Evolutionary conservation across 30 jellyfish, hydroid and myxozoan species (phyloP), one percentile per base, ranked within the genome.

Genomic region (Pelagia noctiluca): DNA sequence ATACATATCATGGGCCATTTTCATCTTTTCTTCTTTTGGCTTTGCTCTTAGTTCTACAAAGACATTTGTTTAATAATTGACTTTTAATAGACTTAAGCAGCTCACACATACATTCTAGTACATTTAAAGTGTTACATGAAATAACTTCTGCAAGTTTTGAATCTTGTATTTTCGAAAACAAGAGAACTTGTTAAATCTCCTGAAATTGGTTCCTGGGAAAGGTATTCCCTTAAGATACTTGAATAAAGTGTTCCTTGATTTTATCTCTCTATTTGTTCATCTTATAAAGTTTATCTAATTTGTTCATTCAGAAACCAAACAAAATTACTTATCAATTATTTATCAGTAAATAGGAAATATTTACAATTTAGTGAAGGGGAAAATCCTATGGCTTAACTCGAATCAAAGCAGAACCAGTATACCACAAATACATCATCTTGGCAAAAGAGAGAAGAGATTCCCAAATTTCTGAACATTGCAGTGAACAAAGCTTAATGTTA

Each of bases 11-110:
- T 70, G 21, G 3, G 82, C 82, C 82, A 0, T 16, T 33, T 31
- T 47, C 19, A 50, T 70, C 46, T 70, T 70, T 11, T 31, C 82
- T 70, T 70, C 82, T 35, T 70, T 70, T 70, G 82, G 82, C 42
- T 22, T 54, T 28, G 35, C 65, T 70, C 42, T 70, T 47, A 70
- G 82, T 70, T 70, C 66, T 70, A 70, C 21, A 42, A 42, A 42
- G 57, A 42, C 57, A 42, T 42, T 42, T 42, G 57, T 42, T 16
- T 42, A 16, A 42, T 42, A 42, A 42, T 8, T 42, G 57, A 42
- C 57, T 42, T 42, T 42, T 42, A 42, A 42, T 8, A 42, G 57
- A 42, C 57, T 42, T 42, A 42, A 42, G 57, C 57, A 42, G 57
- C 57, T 42, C 16, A 42, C 57, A 42, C 16, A 16, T 42, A 42